Percentiles rank a stretch among this genome's conserved stretches.
These are phyloP conservation scores for Micropoecilia bifurca DNA, from an alignment of 2,797 vertebrate genomes.

Conservation along the genomic window DNA sequence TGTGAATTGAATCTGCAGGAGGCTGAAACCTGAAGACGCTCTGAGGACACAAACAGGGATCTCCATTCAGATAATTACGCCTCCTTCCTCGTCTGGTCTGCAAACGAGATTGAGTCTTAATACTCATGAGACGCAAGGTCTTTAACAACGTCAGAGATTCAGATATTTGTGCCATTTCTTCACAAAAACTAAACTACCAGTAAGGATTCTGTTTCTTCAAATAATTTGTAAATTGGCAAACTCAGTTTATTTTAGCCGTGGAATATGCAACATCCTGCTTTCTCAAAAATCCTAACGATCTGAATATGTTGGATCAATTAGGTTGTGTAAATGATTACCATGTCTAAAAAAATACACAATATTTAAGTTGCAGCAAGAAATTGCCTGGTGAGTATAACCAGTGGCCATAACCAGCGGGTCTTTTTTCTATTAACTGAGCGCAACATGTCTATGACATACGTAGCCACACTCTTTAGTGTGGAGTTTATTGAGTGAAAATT, in stretches of 20 bases:
- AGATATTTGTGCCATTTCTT: background rate
- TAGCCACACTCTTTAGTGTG: background rate
- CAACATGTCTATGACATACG: background rate
- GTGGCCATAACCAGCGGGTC: background rate
- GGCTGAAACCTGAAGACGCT: slow-evolving; percentile 38
- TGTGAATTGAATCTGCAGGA: slow-evolving; percentile 28
- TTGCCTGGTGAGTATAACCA: background rate
- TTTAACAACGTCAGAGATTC: background rate
- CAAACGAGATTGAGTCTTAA: background rate
- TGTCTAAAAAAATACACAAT: background rate
- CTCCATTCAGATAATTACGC: slow-evolving; percentile 28
- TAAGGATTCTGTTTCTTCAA: background rate
- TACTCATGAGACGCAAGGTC: background rate
- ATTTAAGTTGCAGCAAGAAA: background rate
- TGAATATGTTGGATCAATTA: background rate
- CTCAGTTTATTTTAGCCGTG: background rate
- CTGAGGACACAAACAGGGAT: slow-evolving; percentile 19
- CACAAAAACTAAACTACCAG: background rate
- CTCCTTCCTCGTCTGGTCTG: slow-evolving; percentile 21
- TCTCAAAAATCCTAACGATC: background rate
- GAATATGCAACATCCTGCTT: background rate
- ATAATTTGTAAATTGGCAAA: background rate
- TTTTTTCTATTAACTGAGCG: background rate
- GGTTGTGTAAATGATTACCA: background rate
- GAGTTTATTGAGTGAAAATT: background rate